phyloP scores from a whole-genome alignment of 1,140 invertebrate genomes.

The Penaeus indicus region DNA sequence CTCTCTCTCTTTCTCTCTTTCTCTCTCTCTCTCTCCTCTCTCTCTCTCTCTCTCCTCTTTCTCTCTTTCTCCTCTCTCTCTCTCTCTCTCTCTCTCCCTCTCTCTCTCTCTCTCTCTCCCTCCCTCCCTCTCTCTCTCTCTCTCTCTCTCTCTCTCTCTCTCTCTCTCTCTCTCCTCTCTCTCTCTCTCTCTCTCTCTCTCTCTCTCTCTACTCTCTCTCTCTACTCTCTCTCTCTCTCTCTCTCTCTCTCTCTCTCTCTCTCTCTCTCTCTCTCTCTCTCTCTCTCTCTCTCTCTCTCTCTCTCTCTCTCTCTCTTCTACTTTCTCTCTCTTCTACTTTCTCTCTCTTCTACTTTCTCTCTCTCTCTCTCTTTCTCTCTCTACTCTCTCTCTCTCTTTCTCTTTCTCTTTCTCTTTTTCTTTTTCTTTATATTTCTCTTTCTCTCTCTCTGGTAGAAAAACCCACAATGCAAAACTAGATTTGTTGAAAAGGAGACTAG shows the following conservation, averaged over 20 bases:
- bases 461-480: too few species aligned
- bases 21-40: conserved; percentile 37
- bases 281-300: conserved; percentile 31
- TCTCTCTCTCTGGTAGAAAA: too few species aligned
- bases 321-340: neutral
- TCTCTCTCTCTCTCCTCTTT: conserved; percentile 23
- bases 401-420: too few species aligned
- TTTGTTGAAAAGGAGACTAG: too few species aligned
- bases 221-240: neutral
- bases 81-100: neutral
- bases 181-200: neutral
- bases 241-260: neutral
- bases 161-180: conserved; percentile 27
- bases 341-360: too few species aligned
- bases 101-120: conserved; percentile 29
- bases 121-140: conserved; percentile 34
- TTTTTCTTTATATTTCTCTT: too few species aligned
- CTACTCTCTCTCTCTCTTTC: too few species aligned
- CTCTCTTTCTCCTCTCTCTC: neutral
- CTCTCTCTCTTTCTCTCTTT: conserved; percentile 34
- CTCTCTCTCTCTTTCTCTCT: too few species aligned
- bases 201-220: neutral
- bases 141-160: conserved; percentile 35
- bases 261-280: conserved; percentile 38
- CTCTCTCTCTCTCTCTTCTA: conserved; percentile 15